Percentiles rank a stretch among this genome's conserved stretches.
These are phyloP conservation scores for Pithys albifrons DNA, from an alignment of 2,113 vertebrate species.

Conservation along the genomic window DNA sequence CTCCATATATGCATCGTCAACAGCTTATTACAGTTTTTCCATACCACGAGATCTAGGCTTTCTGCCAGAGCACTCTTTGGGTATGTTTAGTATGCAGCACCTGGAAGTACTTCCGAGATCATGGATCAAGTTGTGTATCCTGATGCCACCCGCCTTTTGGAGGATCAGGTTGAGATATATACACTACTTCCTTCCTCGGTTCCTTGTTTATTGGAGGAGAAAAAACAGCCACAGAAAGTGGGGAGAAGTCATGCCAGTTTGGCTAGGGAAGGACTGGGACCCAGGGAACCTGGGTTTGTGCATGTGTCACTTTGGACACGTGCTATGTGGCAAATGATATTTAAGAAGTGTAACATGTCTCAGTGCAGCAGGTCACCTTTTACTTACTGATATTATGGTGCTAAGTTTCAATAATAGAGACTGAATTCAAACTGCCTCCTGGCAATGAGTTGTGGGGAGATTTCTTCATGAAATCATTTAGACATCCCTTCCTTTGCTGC, in stretches of 20 bases:
- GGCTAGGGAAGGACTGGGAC: neutral
- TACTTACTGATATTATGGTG: neutral
- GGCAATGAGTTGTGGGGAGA: neutral
- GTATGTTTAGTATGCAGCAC: constrained; percentile 59
- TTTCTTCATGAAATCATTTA: neutral
- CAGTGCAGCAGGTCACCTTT: neutral
- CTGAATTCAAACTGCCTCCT: neutral
- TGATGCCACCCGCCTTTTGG: neutral
- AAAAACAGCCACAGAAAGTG: neutral
- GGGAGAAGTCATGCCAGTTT: neutral
- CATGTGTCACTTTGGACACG: accelerated
- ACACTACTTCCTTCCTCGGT: neutral
- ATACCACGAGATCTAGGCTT: constrained; percentile 43
- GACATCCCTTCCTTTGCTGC: neutral
- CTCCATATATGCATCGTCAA: constrained; percentile 65
- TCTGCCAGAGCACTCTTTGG: constrained; percentile 51
- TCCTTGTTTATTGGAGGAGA: neutral
- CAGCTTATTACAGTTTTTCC: constrained; percentile 62
- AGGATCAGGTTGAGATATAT: neutral
- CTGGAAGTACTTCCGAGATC: constrained; percentile 64
- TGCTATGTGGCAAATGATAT: neutral
- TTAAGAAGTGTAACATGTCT: neutral
- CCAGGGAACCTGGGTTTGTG: neutral
- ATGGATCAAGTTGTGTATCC: neutral
- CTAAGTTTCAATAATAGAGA: neutral